Evolutionary conservation across 1,140 invertebrate species (phyloP), one percentile per base, ranked within the genome.

Genomic region (Maniola jurtina): DNA sequence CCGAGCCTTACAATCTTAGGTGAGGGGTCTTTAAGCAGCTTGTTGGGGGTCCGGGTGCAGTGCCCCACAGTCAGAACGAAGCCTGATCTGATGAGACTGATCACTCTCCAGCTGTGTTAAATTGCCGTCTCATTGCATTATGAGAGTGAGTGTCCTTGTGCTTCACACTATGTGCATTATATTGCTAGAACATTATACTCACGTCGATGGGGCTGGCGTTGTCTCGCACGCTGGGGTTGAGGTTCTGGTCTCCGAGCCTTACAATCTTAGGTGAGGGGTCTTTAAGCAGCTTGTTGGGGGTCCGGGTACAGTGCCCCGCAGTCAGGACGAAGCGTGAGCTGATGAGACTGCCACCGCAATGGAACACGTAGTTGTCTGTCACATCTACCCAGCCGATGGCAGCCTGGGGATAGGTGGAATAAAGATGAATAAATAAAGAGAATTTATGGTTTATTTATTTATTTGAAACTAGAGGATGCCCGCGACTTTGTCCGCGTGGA

Each of bases 231-330:
- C 9, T 40, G 0, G 76, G 73, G 52, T 88, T 77, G 5, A 89
- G 66, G 52, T 89, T 89, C 72, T 87, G 83, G 45, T 89, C 87
- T n/a, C 86, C 87, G 0, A 89, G 80, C 14, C 87, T 67, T 0
- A 88, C 87, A 0, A 90, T 76, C 2, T 73, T 71, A 0, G 87
- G 87, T 11, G 56, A 59, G 0, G 73, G 76, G 10, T 73, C 48
- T 13, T 42, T 64, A 0, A 75, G 70, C 0, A 25, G 52, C 0
- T 16, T 55, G 34, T 55, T 55, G 25, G 77, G 61, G 47, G 79
- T 69, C 0, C 69, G 55, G 36, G 52, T 79, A 66, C 87, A 89
- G 61, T 89, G 87, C 0, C 71, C 87, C 0, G 87, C 85, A 0
- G 83, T 85, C 0, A 89, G 67, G 7, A 89, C 81, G 62, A 77